Base-by-base conservation (phyloP, 2,113 vertebrate species). In the Athene cunicularia region DNA sequence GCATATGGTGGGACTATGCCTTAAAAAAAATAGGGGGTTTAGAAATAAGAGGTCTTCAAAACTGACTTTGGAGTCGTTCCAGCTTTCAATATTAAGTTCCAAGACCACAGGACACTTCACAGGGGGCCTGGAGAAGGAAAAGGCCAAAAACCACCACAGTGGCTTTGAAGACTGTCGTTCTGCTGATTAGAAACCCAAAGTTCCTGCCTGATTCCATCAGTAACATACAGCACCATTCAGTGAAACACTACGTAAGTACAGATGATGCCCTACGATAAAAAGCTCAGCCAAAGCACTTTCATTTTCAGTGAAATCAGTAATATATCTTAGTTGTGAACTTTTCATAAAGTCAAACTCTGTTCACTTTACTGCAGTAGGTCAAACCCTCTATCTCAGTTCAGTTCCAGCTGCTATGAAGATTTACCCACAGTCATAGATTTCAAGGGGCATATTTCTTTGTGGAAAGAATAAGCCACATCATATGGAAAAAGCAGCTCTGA, bases 351-450 rank as follows among this genome's bases (percentile, higher is more conserved):
- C 77, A 91, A 95, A 90, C 62, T 94, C 81, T 37, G 28, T 50
- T 94, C 84, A 27, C 50, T 96, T 95, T 88, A 95, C 45, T 83
- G 74, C 80, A 90, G 71, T 37, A 93, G 84, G 84, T 91, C 95
- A 93, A 93, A 93, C 37, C 62, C 41, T 82, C 68, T 90, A 47
- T 80, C 77, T 95, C 81, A 26, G 59, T 49, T 94, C 93, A 67
- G 32, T 89, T 76, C 39, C 89, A 96, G 74, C 79, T 73, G 50
- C 71, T 80, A 90, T n/a, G 52, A 80, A 94, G 93, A 93, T 90
- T 94, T 94, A 73, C 45, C 50, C 63, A 82, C 32, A 50, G 89
- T 76, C 10, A 9, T 82, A 93, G 62, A 80, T 77, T 87, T 93
- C 55, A 80, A 88, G 74, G 18, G 43, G 14, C 19, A 9, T 86